Percentiles rank a stretch among this genome's conserved stretches.
Evolutionary conservation across 2,888 invertebrate genomes (phyloP).

Genomic region (Athrips mouffetella): DNA sequence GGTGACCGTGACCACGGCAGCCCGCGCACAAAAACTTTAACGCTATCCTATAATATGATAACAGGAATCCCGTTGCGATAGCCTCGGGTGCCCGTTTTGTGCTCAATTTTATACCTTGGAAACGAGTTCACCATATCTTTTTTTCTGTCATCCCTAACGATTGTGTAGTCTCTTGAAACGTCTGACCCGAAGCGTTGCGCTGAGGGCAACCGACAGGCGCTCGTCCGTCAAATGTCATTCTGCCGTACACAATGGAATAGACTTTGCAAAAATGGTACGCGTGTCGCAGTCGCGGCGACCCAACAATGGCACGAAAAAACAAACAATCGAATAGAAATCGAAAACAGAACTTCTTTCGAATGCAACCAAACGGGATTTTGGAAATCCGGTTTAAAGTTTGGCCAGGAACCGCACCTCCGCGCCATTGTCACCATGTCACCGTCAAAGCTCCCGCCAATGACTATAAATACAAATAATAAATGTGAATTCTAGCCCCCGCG

Average conservation of each 20-base stretch:
- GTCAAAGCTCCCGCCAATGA: not conserved
- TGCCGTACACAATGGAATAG: slow-evolving; percentile 67
- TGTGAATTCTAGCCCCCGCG: no score
- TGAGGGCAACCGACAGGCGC: slow-evolving; percentile 35
- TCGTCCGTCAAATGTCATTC: slow-evolving; percentile 73
- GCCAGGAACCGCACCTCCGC: slow-evolving; percentile 40
- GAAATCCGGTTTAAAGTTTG: slow-evolving; percentile 75
- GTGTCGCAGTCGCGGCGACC: slow-evolving; percentile 60
- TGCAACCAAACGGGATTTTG: slow-evolving; percentile 74
- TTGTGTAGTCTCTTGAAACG: slow-evolving; percentile 28
- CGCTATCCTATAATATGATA: slow-evolving; percentile 67
- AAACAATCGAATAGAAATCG: slow-evolving; percentile 77
- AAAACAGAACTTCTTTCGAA: slow-evolving; percentile 73
- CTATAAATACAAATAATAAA: no score
- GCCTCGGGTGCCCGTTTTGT: slow-evolving; percentile 52
- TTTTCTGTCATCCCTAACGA: slow-evolving; percentile 42
- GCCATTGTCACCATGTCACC: slow-evolving; percentile 39
- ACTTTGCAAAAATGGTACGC: slow-evolving; percentile 74
- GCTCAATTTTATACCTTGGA: slow-evolving; percentile 36
- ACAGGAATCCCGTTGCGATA: slow-evolving; percentile 74
- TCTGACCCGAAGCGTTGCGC: slow-evolving; percentile 39
- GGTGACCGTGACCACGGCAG: slow-evolving; percentile 50
- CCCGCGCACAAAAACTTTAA: slow-evolving; percentile 70
- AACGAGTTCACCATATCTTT: slow-evolving; percentile 35
- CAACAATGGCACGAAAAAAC: slow-evolving; percentile 72